Evolutionary conservation across 2,888 invertebrate genomes (phyloP), one percentile per base, ranked within the genome.

Genomic region (Lepeophtheirus nordmannii): DNA sequence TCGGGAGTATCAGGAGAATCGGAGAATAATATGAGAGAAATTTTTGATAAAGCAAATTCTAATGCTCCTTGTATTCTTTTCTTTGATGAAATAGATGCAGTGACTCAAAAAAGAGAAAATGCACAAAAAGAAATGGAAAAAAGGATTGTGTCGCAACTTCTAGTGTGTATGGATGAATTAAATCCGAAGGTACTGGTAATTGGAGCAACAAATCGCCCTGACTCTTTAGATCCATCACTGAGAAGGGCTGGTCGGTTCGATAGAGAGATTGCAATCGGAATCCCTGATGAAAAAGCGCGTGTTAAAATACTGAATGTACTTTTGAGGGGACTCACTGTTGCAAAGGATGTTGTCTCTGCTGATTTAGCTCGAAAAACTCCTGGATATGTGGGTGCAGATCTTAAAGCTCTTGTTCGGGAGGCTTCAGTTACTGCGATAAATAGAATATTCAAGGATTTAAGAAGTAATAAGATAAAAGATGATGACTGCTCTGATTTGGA

Each of bases 81-180:
- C 73, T 85, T 98, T 69, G 97, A 98, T 77, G 94, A 97, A 78
- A 89, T 98, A 68, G 97, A 98, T 79, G 85, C 91, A n/a, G 86
- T 98, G 59, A 89, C 91, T 40, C 88, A 87, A 8, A 89, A 91
- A 74, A 80, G 93, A 73, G 85, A 90, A 67, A 85, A 85, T 72
- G 91, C 91, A 2, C 88, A 89, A 72, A 86, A 88, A 74, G 94
- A 93, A 73, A 97, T 97, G 96, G 94, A 97, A 74, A 82, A 88
- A 69, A 79, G 97, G 68, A 90, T 98, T 76, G 94, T 97, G 10
- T 85, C 94, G 0, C 96, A 97, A 76, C 76, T 98, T 67, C 78
- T 93, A 41, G 83, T 86, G 14, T 90, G 90, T 72, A 79, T 98
- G 73, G 96, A 98, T 78, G 86, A 64, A 56, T 56, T 64, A 37